Percentiles rank a stretch among this genome's conserved stretches.
These are phyloP conservation scores for Orussus abietinus DNA, from an alignment of 1,140 invertebrate genomes.

Conservation along the genomic window DNA sequence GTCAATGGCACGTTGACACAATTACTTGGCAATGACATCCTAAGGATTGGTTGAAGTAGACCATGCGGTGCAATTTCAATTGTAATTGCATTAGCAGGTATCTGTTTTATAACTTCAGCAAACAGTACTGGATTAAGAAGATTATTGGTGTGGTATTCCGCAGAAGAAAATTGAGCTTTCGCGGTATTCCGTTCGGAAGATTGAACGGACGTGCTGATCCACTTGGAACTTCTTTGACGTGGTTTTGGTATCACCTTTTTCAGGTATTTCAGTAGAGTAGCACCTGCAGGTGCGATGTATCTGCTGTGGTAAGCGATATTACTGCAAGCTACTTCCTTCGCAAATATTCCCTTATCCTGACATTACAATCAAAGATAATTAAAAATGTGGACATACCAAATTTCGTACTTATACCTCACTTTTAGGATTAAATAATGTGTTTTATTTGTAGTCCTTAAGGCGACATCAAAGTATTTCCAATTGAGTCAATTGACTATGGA, in stretches of 20 bases:
- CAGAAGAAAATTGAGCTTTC: constrained; percentile 66
- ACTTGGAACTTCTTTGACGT: constrained; percentile 64
- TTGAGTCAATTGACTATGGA: too few species aligned
- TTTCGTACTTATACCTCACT: too few species aligned
- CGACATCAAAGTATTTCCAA: too few species aligned
- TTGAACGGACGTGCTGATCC: constrained; percentile 78
- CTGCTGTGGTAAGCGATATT: constrained; percentile 66
- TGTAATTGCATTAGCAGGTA: constrained; percentile 72
- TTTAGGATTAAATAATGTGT: too few species aligned
- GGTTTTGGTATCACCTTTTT: constrained; percentile 61
- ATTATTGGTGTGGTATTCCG: constrained; percentile 89
- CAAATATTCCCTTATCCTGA: background rate
- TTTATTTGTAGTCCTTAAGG: too few species aligned
- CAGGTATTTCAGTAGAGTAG: constrained; percentile 65
- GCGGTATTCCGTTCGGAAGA: constrained; percentile 67
- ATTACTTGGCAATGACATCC: constrained; percentile 10
- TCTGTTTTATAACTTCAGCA: constrained; percentile 68
- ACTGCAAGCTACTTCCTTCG: background rate
- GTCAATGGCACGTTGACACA: constrained; percentile 73
- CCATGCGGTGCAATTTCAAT: constrained; percentile 74
- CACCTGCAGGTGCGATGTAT: constrained; percentile 57
- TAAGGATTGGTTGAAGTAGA: constrained; percentile 16
- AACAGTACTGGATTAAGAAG: constrained; percentile 77
- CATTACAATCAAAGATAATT: too few species aligned
- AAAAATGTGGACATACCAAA: too few species aligned